Base-by-base conservation (phyloP, 2,113 vertebrate genomes). In the Hymenochirus boettgeri region DNA sequence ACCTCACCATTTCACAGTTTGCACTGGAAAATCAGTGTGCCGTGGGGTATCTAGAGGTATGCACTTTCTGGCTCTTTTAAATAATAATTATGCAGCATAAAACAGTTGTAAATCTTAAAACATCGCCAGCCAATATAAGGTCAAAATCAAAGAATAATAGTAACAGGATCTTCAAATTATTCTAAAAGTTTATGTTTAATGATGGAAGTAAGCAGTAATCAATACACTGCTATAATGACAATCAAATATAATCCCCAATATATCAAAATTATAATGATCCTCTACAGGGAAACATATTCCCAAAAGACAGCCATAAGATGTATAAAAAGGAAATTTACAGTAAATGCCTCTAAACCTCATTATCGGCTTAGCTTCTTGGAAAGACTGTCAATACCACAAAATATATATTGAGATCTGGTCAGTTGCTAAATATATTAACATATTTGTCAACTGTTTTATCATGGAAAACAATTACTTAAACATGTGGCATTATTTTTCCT, bases 221-320 rank as follows among this genome's bases (percentile, higher is more conserved):
- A 79, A 88, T 85, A 87, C 77, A 72, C 74, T 70, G 83, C 83
- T 72, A 70, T 70, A 61, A 75, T 78, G 78, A 86, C 84, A 89
- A 86, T 81, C 88, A 81, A 79, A 83, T 83, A 80, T 77, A 79
- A 87, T 83, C 80, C 80, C 75, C 75, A 72, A 73, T 71, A 75
- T 81, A 85, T 80, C 79, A 74, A 69, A 81, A 79, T 75, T 66
- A 80, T 79, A 86, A 89, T 85, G 83, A 86, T 83, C 81, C 75
- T 78, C 72, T 76, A 78, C 74, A 83, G 82, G 83, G 76, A 82
- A 77, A 73, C 67, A 72, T 62, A 74, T 80, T 82, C 81, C 81
- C 75, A 74, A 56, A 71, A 69, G 62, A 65, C 27, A 52, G 61
- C 12, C 22, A 67, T 72, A 59, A 73, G 70, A 70, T 59, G 64